These are phyloP conservation scores for Argyresthia albistria DNA, from an alignment of 2,888 invertebrate genomes.

Conservation along the genomic window DNA sequence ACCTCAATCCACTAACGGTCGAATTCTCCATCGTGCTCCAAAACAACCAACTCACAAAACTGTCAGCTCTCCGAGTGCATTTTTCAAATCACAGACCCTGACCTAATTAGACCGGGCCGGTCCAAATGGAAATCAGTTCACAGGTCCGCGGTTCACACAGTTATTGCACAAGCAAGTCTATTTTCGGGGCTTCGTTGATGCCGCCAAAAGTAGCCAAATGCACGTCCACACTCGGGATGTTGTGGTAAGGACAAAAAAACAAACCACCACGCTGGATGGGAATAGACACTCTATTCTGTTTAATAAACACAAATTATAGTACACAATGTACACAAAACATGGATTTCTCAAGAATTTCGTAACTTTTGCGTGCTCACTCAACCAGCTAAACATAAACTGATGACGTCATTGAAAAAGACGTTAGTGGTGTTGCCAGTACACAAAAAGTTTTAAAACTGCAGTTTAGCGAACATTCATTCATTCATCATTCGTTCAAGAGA, in stretches of 20 bases:
- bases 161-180: slow-evolving; percentile 66
- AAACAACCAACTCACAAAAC: slow-evolving; percentile 5
- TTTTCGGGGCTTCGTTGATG: slow-evolving; percentile 58
- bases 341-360: slow-evolving; percentile 43
- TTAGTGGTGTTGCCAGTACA: slow-evolving; percentile 22
- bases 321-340: slow-evolving; percentile 27
- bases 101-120: slow-evolving; percentile 23
- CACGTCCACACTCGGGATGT: slow-evolving; percentile 1
- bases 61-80: slow-evolving; percentile 22
- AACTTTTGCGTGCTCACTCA: slow-evolving; percentile 26
- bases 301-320: slow-evolving; percentile 10
- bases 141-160: slow-evolving; percentile 23
- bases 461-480: too few relatives aligned
- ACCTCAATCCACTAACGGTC: slow-evolving; percentile 70
- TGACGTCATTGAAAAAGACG: slow-evolving; percentile 40
- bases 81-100: slow-evolving; percentile 22
- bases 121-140: slow-evolving; percentile 31
- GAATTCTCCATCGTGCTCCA: slow-evolving; percentile 46
- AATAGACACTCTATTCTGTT: background rate
- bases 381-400: slow-evolving; percentile 61
- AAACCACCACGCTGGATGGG: background rate
- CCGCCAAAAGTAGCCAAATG: slow-evolving; percentile 58
- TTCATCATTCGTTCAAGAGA: too few relatives aligned
- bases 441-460: background rate
- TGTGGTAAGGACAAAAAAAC: background rate